Evolutionary conservation across 2,888 invertebrate species (phyloP).

Genomic region (Spicauda simplicius): DNA sequence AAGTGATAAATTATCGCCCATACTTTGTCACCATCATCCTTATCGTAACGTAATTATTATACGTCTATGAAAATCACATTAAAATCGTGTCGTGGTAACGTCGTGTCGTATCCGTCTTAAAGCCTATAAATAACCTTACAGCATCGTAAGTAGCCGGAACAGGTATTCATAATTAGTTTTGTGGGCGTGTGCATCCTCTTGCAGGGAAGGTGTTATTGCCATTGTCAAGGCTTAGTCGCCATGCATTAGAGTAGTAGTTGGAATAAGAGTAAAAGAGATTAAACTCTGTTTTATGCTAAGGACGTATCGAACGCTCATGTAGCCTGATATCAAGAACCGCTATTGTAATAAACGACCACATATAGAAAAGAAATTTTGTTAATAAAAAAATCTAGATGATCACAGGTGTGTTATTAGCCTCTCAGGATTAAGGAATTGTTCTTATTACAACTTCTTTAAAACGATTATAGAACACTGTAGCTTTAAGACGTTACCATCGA

Average conservation of each 20-base stretch:
- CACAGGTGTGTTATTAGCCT: no score
- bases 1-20: no score
- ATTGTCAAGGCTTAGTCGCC: constrained; percentile 56
- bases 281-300: background rate
- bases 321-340: background rate
- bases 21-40: no score
- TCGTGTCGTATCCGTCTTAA: constrained; percentile 39
- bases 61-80: no score
- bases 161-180: constrained; percentile 70
- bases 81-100: no score
- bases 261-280: background rate
- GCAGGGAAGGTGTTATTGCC: constrained; percentile 73
- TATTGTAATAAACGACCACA: background rate
- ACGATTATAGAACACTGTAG: no score
- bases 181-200: constrained; percentile 58
- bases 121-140: constrained; percentile 3
- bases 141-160: constrained; percentile 51
- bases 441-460: no score
- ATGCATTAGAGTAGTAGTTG: constrained; percentile 8
- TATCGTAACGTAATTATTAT: no score
- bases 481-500: no score
- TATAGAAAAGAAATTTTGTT: no score
- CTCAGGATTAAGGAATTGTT: no score
- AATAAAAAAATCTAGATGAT: no score
- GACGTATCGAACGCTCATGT: background rate